phyloP scores from a whole-genome alignment of 2,888 invertebrate species.

The Pterostichus madidus region DNA sequence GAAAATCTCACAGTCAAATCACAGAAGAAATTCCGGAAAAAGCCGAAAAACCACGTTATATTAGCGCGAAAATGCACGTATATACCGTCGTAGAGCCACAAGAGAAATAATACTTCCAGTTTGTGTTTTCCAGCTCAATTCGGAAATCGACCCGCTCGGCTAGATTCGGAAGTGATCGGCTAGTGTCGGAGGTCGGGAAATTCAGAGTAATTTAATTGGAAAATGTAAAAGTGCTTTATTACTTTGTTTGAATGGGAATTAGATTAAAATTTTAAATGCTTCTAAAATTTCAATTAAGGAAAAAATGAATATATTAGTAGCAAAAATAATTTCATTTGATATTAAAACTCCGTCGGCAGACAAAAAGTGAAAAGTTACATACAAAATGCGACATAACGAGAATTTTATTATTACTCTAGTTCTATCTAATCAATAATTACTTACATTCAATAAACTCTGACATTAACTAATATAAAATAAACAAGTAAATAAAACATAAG shows the following conservation, averaged over 20 bases:
- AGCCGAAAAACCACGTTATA: slow-evolving; percentile 12
- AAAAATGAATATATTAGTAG: not conserved
- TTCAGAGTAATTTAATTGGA: slow-evolving; percentile 51
- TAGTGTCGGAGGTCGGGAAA: slow-evolving; percentile 15
- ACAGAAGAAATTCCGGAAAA: slow-evolving; percentile 9
- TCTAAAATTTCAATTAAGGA: slow-evolving; percentile 10
- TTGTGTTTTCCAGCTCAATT: slow-evolving; percentile 15
- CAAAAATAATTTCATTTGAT: not conserved
- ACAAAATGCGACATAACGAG: no score
- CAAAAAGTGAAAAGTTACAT: not conserved
- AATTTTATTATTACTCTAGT: no score
- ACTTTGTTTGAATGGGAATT: slow-evolving; percentile 33
- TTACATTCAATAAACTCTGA: not conserved
- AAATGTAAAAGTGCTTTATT: slow-evolving; percentile 56
- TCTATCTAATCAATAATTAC: not conserved
- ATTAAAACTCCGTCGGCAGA: no score
- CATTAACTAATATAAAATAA: not conserved
- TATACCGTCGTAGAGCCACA: slow-evolving; percentile 3
- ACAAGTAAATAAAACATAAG: not conserved
- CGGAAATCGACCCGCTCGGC: not conserved
- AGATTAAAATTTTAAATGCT: slow-evolving; percentile 37
- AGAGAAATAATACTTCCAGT: slow-evolving; percentile 41
- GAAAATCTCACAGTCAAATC: slow-evolving; percentile 23
- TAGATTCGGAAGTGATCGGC: not conserved
- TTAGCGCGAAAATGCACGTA: slow-evolving; percentile 41